Evolutionary conservation across 2,113 vertebrate species (phyloP).

Genomic region (Motacilla alba): DNA sequence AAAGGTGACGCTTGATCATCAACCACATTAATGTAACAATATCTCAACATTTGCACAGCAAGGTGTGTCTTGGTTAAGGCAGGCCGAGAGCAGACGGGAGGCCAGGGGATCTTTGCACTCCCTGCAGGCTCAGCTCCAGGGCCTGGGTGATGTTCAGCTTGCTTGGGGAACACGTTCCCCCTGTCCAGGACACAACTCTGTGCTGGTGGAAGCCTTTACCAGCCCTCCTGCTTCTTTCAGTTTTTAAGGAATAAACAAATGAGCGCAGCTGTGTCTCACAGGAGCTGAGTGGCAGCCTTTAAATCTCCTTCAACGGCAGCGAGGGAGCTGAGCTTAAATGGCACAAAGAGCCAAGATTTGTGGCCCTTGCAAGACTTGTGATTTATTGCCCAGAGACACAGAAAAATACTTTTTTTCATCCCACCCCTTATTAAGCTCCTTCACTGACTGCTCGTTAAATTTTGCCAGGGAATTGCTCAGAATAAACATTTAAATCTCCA

Average conservation of each 20-base stretch:
- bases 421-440: slow-evolving; percentile 2
- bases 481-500: neutral
- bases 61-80: neutral
- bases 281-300: neutral
- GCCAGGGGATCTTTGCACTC: neutral
- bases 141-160: accelerated
- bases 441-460: neutral
- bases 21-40: neutral
- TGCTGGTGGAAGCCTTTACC: neutral
- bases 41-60: neutral
- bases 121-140: neutral
- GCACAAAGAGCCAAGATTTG: slow-evolving; percentile 19
- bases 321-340: slow-evolving; percentile 14
- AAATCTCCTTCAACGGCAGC: slow-evolving; percentile 6
- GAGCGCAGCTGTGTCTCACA: neutral
- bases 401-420: neutral
- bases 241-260: neutral
- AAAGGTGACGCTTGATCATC: neutral
- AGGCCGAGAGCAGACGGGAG: neutral
- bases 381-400: neutral
- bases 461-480: neutral
- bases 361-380: neutral
- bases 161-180: neutral
- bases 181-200: neutral
- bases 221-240: neutral